Conservation (phyloP, 1,140 invertebrate genomes). For the Cotesia glomerata region DNA sequence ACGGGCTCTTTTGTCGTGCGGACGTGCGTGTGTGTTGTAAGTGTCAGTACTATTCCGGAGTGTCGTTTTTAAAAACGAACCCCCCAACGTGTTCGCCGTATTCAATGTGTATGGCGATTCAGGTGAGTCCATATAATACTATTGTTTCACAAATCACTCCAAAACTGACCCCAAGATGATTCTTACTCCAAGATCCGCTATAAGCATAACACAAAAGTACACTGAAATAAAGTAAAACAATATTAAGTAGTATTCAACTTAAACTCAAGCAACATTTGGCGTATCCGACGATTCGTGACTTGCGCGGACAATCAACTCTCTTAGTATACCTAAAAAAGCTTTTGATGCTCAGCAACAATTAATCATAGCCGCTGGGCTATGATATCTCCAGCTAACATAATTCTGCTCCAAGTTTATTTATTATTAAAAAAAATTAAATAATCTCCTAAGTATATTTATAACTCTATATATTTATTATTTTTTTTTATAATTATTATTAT, state of each 20-base stretch:
- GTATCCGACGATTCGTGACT: constrained; percentile 16
- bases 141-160: not conserved
- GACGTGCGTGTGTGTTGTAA: constrained; percentile 33
- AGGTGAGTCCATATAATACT: constrained; percentile 57
- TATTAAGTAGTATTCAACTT: not conserved
- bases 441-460: too few relatives aligned
- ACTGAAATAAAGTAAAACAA: too few relatives aligned
- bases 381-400: too few relatives aligned
- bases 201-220: too few relatives aligned
- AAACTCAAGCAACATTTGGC: not conserved
- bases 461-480: too few relatives aligned
- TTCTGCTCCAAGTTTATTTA: too few relatives aligned
- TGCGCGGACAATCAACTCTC: constrained; percentile 44
- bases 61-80: constrained; percentile 56
- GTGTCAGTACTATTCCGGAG: constrained; percentile 20
- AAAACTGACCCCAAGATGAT: not conserved
- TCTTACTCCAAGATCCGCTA: too few relatives aligned
- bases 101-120: constrained; percentile 72
- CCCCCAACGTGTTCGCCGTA: constrained; percentile 62
- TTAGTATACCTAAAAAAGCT: constrained; percentile 31
- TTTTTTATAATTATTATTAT: too few relatives aligned
- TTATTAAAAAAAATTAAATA: too few relatives aligned
- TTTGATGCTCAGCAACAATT: not conserved
- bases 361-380: not conserved
- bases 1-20: constrained; percentile 43